These are phyloP conservation scores for Chymomyza fuscimana DNA, from an alignment of 2,888 invertebrate genomes.

Conservation along the genomic window DNA sequence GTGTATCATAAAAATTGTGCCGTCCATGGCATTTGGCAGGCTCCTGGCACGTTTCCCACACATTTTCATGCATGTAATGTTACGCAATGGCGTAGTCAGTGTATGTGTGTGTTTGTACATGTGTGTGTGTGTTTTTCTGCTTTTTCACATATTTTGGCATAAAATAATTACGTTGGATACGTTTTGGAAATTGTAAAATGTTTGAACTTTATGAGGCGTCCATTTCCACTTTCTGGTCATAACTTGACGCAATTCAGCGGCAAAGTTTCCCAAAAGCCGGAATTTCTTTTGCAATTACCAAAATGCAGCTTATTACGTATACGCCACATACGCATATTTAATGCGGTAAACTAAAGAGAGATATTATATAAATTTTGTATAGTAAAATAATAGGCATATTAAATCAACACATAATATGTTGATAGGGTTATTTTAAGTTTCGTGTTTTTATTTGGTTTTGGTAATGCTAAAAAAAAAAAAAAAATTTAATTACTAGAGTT, in stretches of 20 bases:
- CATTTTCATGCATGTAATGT: background rate
- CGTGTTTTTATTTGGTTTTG: slow-evolving; percentile 20
- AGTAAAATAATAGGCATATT: background rate
- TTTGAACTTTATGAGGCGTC: slow-evolving; percentile 16
- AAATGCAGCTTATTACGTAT: background rate
- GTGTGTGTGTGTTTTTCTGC: background rate
- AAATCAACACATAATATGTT: background rate
- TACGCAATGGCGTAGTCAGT: no score
- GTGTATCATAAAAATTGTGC: background rate
- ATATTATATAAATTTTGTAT: background rate
- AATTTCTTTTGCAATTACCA: background rate
- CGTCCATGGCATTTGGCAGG: background rate
- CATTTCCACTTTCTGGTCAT: background rate
- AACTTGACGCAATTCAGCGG: background rate
- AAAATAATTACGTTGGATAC: slow-evolving; percentile 51
- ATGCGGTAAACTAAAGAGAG: background rate
- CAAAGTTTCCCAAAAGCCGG: background rate
- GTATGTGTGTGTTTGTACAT: background rate
- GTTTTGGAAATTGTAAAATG: slow-evolving; percentile 55
- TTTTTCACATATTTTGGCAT: slow-evolving; percentile 43
- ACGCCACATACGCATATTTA: background rate
- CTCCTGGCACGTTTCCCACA: background rate
- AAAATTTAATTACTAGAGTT: slow-evolving; percentile 67
- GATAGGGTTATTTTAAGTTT: background rate
- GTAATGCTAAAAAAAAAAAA: slow-evolving; percentile 22